phyloP scores from a whole-genome alignment of 2,888 invertebrate species.

The Noctua fimbriata region DNA sequence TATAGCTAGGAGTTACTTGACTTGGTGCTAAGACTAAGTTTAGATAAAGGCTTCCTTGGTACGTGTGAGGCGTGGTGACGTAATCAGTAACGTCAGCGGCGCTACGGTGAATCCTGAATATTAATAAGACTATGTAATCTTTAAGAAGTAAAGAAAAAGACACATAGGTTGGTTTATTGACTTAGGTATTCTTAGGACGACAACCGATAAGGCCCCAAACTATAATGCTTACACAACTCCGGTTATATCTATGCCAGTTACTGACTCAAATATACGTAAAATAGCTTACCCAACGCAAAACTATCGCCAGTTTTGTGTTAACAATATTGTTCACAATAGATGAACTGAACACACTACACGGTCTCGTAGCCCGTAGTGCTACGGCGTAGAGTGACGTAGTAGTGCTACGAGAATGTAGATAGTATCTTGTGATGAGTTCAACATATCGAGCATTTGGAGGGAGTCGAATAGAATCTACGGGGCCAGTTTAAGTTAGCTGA shows the following conservation, averaged over 20 bases:
- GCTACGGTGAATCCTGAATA: not conserved
- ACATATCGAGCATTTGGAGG: not conserved
- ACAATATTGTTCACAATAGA: not conserved
- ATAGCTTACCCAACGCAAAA: not conserved
- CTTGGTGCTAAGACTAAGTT: not conserved
- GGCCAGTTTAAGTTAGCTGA: not conserved
- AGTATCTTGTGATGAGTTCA: not conserved
- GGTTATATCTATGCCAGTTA: not conserved
- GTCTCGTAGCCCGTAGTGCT: constrained; percentile 3
- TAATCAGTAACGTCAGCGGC: not conserved
- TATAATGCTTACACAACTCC: not conserved
- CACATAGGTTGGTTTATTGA: too few species aligned
- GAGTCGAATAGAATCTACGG: not conserved
- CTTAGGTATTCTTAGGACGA: not conserved
- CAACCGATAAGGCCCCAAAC: not conserved
- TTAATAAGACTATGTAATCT: too few species aligned
- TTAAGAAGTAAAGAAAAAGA: too few species aligned
- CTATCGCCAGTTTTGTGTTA: too few species aligned
- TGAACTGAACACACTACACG: not conserved
- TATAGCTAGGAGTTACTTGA: not conserved
- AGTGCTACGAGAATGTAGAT: not conserved
- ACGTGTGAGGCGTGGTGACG: constrained; percentile 3
- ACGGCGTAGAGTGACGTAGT: constrained; percentile 33
- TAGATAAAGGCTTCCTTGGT: not conserved
- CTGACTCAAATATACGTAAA: not conserved